These are phyloP conservation scores for Galendromus occidentalis DNA, from an alignment of 1,140 invertebrate species.

Conservation along the genomic window DNA sequence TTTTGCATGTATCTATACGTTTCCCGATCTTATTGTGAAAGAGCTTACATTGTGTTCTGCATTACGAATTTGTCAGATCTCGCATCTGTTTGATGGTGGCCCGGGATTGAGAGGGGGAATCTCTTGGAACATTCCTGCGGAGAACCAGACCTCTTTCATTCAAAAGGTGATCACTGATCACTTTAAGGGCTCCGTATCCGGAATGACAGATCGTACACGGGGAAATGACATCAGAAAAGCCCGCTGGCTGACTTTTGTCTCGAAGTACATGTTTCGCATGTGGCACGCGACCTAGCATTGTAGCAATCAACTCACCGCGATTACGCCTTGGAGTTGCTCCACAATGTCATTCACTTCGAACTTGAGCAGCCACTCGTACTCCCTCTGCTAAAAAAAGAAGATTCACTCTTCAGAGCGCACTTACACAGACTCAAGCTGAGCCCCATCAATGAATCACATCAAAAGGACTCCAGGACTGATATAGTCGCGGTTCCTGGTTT, in stretches of 20 bases:
- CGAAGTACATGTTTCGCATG: too few species aligned
- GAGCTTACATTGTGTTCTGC: slow-evolving; percentile 6
- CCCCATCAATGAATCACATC: too few species aligned
- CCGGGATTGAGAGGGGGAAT: slow-evolving; percentile 7
- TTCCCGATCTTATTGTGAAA: background rate
- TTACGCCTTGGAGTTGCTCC: slow-evolving; percentile 55
- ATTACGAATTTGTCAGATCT: slow-evolving; percentile 1
- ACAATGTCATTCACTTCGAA: slow-evolving; percentile 69
- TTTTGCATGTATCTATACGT: too few species aligned
- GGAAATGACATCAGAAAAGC: too few species aligned
- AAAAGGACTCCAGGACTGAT: too few species aligned
- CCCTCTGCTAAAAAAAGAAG: slow-evolving; percentile 51
- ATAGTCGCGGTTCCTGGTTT: too few species aligned
- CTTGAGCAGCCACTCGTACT: slow-evolving; percentile 76
- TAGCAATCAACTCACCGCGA: slow-evolving; percentile 39
- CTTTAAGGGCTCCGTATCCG: background rate
- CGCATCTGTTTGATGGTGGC: slow-evolving; percentile 1
- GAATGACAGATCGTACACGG: too few species aligned
- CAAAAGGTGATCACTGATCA: too few species aligned
- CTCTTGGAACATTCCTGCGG: background rate
- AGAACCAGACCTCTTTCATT: background rate
- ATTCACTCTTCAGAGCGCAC: background rate
- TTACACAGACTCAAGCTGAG: background rate
- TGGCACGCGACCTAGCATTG: too few species aligned
- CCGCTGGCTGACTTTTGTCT: too few species aligned